Conservation (phyloP, 2,113 vertebrate species). For the Boulengeromyrus knoepffleri region DNA sequence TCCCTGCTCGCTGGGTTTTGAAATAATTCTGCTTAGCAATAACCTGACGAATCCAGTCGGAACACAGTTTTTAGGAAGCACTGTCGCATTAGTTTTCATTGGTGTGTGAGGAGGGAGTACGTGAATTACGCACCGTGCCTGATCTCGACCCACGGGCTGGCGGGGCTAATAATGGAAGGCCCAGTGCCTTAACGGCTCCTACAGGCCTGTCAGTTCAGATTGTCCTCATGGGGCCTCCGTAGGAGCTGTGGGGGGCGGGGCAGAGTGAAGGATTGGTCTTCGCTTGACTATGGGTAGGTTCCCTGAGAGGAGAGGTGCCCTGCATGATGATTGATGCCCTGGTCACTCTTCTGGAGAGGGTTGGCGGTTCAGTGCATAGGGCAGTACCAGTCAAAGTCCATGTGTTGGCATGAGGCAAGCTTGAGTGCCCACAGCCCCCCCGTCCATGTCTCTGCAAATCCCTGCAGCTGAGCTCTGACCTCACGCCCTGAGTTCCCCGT, state of each 20-base stretch:
- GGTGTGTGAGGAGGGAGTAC: neutral
- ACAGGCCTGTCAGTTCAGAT: conserved; percentile 11
- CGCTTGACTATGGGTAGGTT: neutral
- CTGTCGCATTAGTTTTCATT: neutral
- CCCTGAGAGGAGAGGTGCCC: neutral
- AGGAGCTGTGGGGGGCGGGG: neutral
- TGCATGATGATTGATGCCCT: neutral
- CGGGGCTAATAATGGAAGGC: neutral
- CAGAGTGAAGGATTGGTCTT: neutral
- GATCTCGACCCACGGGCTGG: neutral
- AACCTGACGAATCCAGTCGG: neutral
- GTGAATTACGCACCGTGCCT: neutral
- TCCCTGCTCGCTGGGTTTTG: neutral
- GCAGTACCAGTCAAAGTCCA: neutral
- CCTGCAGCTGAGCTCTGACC: neutral
- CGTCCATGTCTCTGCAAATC: neutral
- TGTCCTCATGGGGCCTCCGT: conserved; percentile 12
- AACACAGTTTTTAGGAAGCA: neutral
- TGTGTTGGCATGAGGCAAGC: neutral
- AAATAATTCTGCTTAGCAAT: neutral
- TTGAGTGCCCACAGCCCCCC: neutral
- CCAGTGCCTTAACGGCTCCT: neutral
- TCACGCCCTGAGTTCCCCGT: neutral
- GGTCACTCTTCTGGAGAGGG: neutral
- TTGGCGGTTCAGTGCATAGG: neutral